Base-by-base conservation (phyloP, 2,797 vertebrate species). In the Malacoctenus gilli region DNA sequence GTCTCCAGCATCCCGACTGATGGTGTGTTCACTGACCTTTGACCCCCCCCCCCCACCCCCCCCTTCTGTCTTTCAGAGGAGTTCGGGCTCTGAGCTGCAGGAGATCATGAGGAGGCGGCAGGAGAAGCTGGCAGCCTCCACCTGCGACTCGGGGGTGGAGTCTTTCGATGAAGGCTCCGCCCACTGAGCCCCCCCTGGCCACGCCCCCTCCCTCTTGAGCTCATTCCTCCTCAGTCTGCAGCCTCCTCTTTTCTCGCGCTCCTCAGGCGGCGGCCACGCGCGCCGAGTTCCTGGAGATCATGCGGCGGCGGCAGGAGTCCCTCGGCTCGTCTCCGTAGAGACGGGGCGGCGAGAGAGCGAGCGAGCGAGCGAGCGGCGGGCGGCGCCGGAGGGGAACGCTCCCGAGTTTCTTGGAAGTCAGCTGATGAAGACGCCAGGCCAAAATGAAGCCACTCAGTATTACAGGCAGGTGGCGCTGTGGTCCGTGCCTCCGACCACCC, bases 41-140 rank as follows among this genome's bases (percentile, higher is more conserved):
- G 14, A 9, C 19, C 7, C 19, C 37, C 20, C 10, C 4, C 3
- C 15, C 15, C 8, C 6, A 4, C 4, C 6, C 2, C 16, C 11
- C 11, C 16, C 4, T 8, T 38, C 3, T 44, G 11, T 57, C 15
- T 47, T 20, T 38, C 77, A 87, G 90, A 94, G 71, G 40, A 91
- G 92, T 72, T 87, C 87, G 1, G 95, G 93, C 65, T 94, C 94
- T 1, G 97, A 99, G 88, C 88, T 99, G 20, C 94, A 94, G 89
- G 96, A 98, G 89, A 94, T 99, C 76, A 99, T 99, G 97, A 90
- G 94, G 88, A 91, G 95, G 80, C 89, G 95, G 2, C 95, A 98
- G 91, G 95, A 98, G 88, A 97, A 96, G 69, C 92, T 99, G 56
- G 93, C 90, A 1, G 91, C 91, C 13, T 85, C 82, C n/a, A 94